phyloP scores from a whole-genome alignment of 2,888 invertebrate species.

The Agonopterix heracliana region DNA sequence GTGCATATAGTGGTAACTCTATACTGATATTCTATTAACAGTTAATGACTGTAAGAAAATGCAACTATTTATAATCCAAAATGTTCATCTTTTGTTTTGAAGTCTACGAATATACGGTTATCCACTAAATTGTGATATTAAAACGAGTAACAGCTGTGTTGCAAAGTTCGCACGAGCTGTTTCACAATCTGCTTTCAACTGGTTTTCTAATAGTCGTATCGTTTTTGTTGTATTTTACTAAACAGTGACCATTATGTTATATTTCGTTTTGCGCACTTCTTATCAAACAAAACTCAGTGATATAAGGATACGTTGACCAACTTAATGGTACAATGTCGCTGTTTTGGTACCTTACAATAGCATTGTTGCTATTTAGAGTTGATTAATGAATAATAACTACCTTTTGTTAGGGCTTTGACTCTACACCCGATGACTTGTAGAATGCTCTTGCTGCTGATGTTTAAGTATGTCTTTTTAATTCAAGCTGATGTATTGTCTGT shows the following conservation, averaged over 20 bases:
- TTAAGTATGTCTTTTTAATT: background rate
- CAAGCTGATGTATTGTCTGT: background rate
- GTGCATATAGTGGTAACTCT: too few relatives aligned
- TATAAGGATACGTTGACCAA: background rate
- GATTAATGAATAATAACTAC: constrained; percentile 13
- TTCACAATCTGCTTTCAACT: constrained; percentile 21
- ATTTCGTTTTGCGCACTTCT: background rate
- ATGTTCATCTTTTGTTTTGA: too few relatives aligned
- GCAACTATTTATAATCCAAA: too few relatives aligned
- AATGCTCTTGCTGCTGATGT: constrained; percentile 7
- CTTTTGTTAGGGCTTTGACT: constrained; percentile 15
- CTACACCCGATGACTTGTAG: constrained; percentile 11
- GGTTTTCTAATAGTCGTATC: constrained; percentile 7
- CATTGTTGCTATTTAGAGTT: constrained; percentile 6
- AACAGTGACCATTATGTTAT: background rate
- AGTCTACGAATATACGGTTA: too few relatives aligned
- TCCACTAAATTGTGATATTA: too few relatives aligned
- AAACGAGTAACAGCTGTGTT: constrained; percentile 8
- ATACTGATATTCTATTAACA: too few relatives aligned
- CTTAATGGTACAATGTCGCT: background rate
- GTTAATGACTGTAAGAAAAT: too few relatives aligned
- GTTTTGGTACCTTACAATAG: constrained; percentile 7
- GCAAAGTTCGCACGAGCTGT: constrained; percentile 22
- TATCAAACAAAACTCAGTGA: background rate
- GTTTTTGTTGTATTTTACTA: background rate